Conservation (phyloP, 2,797 vertebrate species). For the Neopelma chrysocephalum region DNA sequence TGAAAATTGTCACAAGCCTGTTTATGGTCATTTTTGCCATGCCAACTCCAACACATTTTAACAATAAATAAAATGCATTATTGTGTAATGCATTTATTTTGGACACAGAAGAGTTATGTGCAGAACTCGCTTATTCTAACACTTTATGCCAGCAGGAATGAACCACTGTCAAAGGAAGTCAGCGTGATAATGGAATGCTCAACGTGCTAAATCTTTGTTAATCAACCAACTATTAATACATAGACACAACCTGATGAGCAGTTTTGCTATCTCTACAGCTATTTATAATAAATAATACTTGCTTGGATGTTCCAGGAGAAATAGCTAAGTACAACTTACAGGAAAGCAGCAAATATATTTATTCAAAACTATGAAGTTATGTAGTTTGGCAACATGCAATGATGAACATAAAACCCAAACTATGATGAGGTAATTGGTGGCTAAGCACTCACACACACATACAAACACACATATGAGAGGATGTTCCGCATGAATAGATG, state of each 20-base stretch:
- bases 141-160: slow-evolving; percentile 77
- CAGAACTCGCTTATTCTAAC: slow-evolving; percentile 72
- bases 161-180: slow-evolving; percentile 75
- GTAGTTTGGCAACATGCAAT: slow-evolving; percentile 74
- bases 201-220: slow-evolving; percentile 73
- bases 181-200: slow-evolving; percentile 77
- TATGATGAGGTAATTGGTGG: slow-evolving; percentile 50
- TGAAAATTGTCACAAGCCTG: neutral
- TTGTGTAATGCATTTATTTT: slow-evolving; percentile 77
- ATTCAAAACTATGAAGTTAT: slow-evolving; percentile 56
- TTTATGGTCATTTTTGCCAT: slow-evolving; percentile 65
- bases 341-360: slow-evolving; percentile 70
- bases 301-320: slow-evolving; percentile 56
- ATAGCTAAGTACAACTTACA: slow-evolving; percentile 28
- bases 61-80: slow-evolving; percentile 80
- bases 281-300: slow-evolving; percentile 66
- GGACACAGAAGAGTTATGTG: slow-evolving; percentile 62
- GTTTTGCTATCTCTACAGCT: slow-evolving; percentile 59
- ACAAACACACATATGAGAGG: slow-evolving; percentile 45
- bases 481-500: slow-evolving; percentile 48
- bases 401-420: slow-evolving; percentile 72
- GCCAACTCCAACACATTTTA: slow-evolving; percentile 70
- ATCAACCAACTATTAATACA: slow-evolving; percentile 67
- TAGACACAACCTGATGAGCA: slow-evolving; percentile 52
- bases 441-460: slow-evolving; percentile 62